Conservation (phyloP, 2,888 invertebrate species). For the Arctia plantaginis region DNA sequence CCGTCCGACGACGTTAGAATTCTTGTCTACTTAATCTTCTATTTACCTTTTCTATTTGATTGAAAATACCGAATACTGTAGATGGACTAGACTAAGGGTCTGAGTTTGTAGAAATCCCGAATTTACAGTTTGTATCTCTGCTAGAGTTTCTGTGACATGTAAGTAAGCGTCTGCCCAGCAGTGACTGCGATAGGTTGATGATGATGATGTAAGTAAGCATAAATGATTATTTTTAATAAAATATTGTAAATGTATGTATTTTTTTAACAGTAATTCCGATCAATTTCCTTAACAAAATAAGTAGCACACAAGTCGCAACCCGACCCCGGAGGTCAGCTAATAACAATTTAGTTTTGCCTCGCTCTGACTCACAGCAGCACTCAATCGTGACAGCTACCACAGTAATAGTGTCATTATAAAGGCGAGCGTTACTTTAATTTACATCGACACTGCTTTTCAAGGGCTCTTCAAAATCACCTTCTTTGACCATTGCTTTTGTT, state of each 20-base stretch:
- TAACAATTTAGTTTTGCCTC: slow-evolving; percentile 65
- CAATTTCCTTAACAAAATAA: slow-evolving; percentile 53
- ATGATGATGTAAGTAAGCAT: no score
- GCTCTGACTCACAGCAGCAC: slow-evolving; percentile 63
- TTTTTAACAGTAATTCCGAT: slow-evolving; percentile 43
- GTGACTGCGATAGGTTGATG: no score
- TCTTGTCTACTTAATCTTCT: no score
- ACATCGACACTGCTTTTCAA: slow-evolving; percentile 9
- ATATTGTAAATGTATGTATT: slow-evolving; percentile 17
- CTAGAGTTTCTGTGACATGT: slow-evolving; percentile 8
- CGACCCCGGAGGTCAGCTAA: slow-evolving; percentile 73
- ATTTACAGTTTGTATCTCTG: neutral
- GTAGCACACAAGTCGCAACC: slow-evolving; percentile 60
- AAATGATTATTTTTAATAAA: slow-evolving; percentile 25
- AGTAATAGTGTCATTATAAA: slow-evolving; percentile 33
- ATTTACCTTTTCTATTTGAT: no score
- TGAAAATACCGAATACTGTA: no score
- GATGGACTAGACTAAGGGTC: no score
- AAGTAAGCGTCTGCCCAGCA: no score
- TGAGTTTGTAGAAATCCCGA: no score
- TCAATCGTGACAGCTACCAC: slow-evolving; percentile 51
- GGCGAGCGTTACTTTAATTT: slow-evolving; percentile 11
- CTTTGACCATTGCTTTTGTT: slow-evolving; percentile 11
- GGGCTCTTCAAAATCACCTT: slow-evolving; percentile 2
- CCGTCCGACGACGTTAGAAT: no score